These are phyloP conservation scores for Amphiprion ocellaris DNA, from an alignment of 2,113 vertebrate species.

Conservation along the genomic window DNA sequence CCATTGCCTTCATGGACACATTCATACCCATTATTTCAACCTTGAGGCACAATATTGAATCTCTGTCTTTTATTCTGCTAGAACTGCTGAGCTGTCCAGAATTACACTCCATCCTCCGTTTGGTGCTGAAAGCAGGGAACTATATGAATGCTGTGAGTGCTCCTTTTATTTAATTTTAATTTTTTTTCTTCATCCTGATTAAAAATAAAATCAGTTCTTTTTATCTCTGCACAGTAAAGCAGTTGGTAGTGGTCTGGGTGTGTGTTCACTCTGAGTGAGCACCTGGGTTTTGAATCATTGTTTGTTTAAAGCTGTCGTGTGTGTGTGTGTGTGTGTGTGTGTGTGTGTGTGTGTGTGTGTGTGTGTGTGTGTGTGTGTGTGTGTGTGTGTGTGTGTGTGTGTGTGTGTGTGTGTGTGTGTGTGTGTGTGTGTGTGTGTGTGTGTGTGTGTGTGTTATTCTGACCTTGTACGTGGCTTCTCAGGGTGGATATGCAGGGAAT, in stretches of 20 bases:
- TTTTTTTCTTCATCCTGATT: slow-evolving; percentile 19
- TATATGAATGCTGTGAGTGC: slow-evolving; percentile 89
- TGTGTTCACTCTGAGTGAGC: slow-evolving; percentile 49
- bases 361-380: neutral
- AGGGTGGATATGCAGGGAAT: slow-evolving; percentile 90
- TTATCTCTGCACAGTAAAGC: slow-evolving; percentile 38
- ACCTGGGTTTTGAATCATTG: slow-evolving; percentile 61
- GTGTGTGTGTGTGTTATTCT: slow-evolving; percentile 38
- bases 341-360: no score
- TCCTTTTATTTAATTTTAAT: slow-evolving; percentile 10
- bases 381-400: slow-evolving; percentile 6
- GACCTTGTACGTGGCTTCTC: slow-evolving; percentile 52
- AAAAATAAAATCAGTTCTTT: slow-evolving; percentile 42
- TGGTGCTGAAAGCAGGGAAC: slow-evolving; percentile 89
- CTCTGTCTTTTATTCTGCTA: slow-evolving; percentile 58
- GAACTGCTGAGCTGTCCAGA: slow-evolving; percentile 88
- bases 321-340: neutral
- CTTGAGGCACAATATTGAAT: slow-evolving; percentile 23
- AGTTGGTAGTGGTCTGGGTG: slow-evolving; percentile 13
- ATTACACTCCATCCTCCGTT: slow-evolving; percentile 86
- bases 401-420: no score
- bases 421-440: neutral
- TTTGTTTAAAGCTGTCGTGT: slow-evolving; percentile 66
- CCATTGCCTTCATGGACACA: slow-evolving; percentile 17
- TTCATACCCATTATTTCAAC: slow-evolving; percentile 27